These are phyloP conservation scores for Caenorhabditis inopinata DNA, from an alignment of 1,140 invertebrate genomes.

Conservation along the genomic window DNA sequence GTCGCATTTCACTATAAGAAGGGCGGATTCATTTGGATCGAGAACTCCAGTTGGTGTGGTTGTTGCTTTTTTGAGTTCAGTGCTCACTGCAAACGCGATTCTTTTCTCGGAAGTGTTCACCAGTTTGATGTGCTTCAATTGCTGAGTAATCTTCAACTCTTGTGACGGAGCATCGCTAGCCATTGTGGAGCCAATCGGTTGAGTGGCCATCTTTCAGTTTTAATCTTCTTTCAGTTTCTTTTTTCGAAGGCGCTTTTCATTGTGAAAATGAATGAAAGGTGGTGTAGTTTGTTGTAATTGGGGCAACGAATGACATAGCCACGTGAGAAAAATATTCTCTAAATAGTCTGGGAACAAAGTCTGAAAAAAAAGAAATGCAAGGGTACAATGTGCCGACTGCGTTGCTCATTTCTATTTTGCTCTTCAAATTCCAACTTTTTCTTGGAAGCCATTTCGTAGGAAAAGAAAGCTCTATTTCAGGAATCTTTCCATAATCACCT, in stretches of 20 bases:
- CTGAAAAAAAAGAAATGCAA: not conserved
- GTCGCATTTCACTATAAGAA: not conserved
- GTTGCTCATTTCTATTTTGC: not conserved
- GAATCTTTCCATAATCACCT: too few species aligned
- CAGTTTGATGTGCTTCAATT: not conserved
- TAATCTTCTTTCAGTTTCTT: not conserved
- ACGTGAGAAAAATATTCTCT: not conserved
- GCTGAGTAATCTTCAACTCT: not conserved
- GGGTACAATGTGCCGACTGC: constrained; percentile 13
- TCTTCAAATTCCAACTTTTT: too few species aligned
- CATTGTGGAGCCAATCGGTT: not conserved
- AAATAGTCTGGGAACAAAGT: constrained; percentile 13
- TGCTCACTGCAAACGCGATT: not conserved
- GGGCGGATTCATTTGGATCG: not conserved
- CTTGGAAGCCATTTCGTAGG: too few species aligned
- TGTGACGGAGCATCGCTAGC: not conserved
- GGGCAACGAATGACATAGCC: too few species aligned
- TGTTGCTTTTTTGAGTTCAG: constrained; percentile 2
- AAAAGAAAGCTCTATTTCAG: too few species aligned
- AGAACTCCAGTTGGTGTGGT: constrained; percentile 3
- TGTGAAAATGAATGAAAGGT: too few species aligned
- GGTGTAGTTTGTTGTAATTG: too few species aligned
- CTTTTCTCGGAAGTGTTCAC: not conserved
- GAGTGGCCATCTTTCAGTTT: not conserved
- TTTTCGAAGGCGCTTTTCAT: too few species aligned